Conservation (phyloP, 35 echinoderm and acorn worm species). For the Ophiothrix spiculata region DNA sequence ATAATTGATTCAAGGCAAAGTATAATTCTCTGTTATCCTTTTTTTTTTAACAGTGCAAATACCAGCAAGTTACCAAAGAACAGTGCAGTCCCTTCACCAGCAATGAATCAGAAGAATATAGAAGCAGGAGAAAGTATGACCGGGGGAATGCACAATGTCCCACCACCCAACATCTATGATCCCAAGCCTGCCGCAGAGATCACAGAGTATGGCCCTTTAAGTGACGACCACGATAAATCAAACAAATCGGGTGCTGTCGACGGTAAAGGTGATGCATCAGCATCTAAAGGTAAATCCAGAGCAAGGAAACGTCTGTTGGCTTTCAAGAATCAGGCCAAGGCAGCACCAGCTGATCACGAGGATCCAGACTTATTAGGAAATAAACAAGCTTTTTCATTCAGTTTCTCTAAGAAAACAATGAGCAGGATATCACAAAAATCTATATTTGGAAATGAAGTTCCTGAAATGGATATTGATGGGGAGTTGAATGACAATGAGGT, state of each 20-base stretch:
- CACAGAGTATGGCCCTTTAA: background rate
- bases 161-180: conserved; percentile 41
- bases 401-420: conserved; percentile 43
- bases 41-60: conserved; percentile 7
- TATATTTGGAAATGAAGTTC: conserved; percentile 8
- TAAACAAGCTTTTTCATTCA: conserved; percentile 24
- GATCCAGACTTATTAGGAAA: conserved; percentile 5
- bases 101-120: background rate
- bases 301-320: conserved; percentile 23
- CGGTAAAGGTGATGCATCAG: conserved; percentile 9
- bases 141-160: conserved; percentile 36
- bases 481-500: background rate
- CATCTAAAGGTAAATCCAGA: background rate
- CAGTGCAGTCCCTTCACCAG: background rate
- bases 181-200: conserved; percentile 1
- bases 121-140: background rate
- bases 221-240: background rate
- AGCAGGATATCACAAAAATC: conserved; percentile 14
- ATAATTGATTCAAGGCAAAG: too few relatives aligned
- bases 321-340: background rate
- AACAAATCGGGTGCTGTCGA: background rate
- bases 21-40: background rate
- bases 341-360: conserved; percentile 10
- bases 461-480: background rate
- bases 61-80: background rate